Percentiles rank a stretch among this genome's conserved stretches.
Evolutionary conservation across 2,113 vertebrate genomes (phyloP).

Genomic region (Myiagra hebetior): DNA sequence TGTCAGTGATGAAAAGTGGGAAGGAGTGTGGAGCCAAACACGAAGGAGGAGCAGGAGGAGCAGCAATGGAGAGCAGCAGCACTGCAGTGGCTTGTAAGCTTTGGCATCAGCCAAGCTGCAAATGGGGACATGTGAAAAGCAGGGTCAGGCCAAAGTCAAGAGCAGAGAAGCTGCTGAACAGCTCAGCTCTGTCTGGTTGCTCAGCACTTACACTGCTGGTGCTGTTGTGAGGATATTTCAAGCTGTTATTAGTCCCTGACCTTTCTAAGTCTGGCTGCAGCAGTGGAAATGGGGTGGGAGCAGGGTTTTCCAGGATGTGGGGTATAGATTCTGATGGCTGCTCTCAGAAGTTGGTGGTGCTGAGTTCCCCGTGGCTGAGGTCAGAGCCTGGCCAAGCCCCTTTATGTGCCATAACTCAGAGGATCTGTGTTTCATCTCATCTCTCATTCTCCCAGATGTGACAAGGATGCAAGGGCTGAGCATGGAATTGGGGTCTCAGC

Average conservation of each 20-base stretch:
- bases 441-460: not conserved
- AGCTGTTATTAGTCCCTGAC: not conserved
- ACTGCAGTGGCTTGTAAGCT: not conserved
- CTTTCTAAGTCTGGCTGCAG: not conserved
- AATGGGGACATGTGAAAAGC: not conserved
- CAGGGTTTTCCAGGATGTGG: not conserved
- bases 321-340: not conserved
- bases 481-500: not conserved
- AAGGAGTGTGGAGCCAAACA: not conserved
- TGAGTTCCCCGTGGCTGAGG: not conserved
- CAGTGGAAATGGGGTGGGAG: not conserved
- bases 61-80: not conserved
- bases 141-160: not conserved
- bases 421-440: not conserved
- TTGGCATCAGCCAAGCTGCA: not conserved
- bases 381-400: not conserved
- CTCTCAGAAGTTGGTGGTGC: not conserved
- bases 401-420: not conserved
- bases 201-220: not conserved
- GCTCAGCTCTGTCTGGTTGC: not conserved
- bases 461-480: not conserved
- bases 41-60: not conserved
- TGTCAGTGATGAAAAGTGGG: not conserved
- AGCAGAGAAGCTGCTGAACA: not conserved
- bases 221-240: not conserved